Conservation (phyloP, 2,113 vertebrate genomes). For the Miniopterus natalensis region DNA sequence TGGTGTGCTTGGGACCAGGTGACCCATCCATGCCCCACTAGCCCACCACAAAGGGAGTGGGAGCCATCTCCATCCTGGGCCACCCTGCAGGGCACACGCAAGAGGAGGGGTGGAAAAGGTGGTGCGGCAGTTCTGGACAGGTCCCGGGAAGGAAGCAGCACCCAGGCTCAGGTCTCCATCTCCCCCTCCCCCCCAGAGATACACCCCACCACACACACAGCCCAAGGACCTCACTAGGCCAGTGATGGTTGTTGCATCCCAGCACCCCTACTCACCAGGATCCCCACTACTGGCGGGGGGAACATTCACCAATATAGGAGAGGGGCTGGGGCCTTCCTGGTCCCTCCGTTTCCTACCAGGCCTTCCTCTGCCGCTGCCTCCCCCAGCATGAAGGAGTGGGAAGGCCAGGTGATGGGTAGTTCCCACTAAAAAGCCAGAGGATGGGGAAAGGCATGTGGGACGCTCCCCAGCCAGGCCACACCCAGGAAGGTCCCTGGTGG, state of each 20-base stretch:
- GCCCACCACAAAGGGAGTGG: neutral
- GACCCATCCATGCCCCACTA: neutral
- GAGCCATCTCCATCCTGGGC: neutral
- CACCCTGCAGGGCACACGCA: neutral
- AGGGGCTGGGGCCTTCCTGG: no score
- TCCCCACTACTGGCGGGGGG: fast-evolving
- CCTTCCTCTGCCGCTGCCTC: neutral
- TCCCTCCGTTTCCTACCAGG: neutral
- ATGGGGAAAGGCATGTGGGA: fast-evolving
- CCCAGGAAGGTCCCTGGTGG: neutral
- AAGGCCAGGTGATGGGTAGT: neutral
- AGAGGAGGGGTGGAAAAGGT: neutral
- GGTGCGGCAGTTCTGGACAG: neutral
- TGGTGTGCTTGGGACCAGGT: neutral
- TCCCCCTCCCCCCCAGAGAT: neutral
- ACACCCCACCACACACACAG: no score
- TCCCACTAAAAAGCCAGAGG: neutral
- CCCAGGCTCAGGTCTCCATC: neutral
- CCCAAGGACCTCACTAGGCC: neutral
- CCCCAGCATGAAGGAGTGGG: neutral
- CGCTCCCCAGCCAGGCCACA: neutral
- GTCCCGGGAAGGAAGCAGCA: neutral
- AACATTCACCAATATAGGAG: neutral
- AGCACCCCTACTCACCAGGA: neutral
- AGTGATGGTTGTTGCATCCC: neutral